These are phyloP conservation scores for Eilema caniola DNA, from an alignment of 2,888 invertebrate genomes.

Conservation along the genomic window DNA sequence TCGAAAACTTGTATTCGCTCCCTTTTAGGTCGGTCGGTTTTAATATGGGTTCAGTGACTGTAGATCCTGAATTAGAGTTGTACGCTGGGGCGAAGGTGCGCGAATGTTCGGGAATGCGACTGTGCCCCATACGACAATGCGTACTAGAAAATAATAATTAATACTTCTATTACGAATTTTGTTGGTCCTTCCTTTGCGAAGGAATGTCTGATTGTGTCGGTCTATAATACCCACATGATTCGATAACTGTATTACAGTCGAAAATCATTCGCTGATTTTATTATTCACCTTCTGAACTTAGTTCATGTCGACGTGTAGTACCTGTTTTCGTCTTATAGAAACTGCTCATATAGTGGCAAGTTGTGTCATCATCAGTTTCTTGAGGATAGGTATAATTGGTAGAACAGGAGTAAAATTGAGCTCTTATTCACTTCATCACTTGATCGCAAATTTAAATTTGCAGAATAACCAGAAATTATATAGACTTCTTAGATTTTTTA, in stretches of 20 bases:
- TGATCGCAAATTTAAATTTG: background rate
- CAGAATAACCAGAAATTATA: background rate
- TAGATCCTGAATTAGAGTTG: conserved; percentile 57
- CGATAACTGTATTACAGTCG: background rate
- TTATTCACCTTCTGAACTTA: background rate
- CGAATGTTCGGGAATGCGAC: conserved; percentile 28
- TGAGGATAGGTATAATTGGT: background rate
- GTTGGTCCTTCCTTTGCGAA: background rate
- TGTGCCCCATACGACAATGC: conserved; percentile 15
- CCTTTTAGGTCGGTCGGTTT: conserved; percentile 60
- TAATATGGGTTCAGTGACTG: conserved; percentile 64
- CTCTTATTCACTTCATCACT: background rate
- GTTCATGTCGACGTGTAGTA: no score
- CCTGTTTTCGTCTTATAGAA: no score
- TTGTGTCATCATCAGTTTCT: background rate
- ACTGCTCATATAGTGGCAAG: background rate
- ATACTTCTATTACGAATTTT: background rate
- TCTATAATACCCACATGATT: background rate
- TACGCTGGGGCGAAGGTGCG: conserved; percentile 33
- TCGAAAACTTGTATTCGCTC: conserved; percentile 67
- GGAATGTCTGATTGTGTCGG: background rate
- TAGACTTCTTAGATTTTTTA: background rate
- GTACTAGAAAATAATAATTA: background rate
- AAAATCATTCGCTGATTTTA: background rate
- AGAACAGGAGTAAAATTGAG: background rate